Percentiles rank a stretch among this genome's conserved stretches.
phyloP scores from a whole-genome alignment of 2,888 invertebrate genomes.

The Theristus sp. region DNA sequence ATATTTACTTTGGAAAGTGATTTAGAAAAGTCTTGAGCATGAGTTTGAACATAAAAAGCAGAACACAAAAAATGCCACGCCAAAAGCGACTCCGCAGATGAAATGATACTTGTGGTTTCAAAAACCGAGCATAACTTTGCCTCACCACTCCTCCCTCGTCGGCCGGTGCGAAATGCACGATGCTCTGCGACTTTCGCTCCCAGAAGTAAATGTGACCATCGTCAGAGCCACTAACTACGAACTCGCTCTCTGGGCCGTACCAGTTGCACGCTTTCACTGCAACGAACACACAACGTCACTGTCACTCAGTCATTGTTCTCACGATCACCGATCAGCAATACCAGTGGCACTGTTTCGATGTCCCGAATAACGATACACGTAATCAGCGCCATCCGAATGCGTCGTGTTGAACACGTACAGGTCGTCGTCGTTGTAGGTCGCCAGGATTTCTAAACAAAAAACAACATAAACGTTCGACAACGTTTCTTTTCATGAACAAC shows the following conservation, averaged over 20 bases:
- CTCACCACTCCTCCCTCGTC: slow-evolving; percentile 65
- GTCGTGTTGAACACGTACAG: slow-evolving; percentile 64
- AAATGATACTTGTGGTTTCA: too few relatives aligned
- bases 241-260: slow-evolving; percentile 76
- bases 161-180: slow-evolving; percentile 68
- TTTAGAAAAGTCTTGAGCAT: too few relatives aligned
- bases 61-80: background rate
- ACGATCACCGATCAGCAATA: slow-evolving; percentile 14
- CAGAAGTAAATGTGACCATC: slow-evolving; percentile 68
- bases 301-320: slow-evolving; percentile 2
- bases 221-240: slow-evolving; percentile 76
- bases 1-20: too few relatives aligned
- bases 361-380: slow-evolving; percentile 42
- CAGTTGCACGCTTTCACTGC: slow-evolving; percentile 74
- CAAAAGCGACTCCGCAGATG: background rate
- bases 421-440: slow-evolving; percentile 80
- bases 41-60: too few relatives aligned
- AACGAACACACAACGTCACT: too few relatives aligned
- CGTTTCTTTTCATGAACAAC: background rate
- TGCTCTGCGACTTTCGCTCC: slow-evolving; percentile 66
- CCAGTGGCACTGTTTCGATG: slow-evolving; percentile 43
- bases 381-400: slow-evolving; percentile 39
- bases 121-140: slow-evolving; percentile 1
- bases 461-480: background rate
- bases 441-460: slow-evolving; percentile 49